Percentiles rank a stretch among this genome's conserved stretches.
These are phyloP conservation scores for Lagodon rhomboides DNA, from an alignment of 2,797 vertebrate genomes.

Conservation along the genomic window DNA sequence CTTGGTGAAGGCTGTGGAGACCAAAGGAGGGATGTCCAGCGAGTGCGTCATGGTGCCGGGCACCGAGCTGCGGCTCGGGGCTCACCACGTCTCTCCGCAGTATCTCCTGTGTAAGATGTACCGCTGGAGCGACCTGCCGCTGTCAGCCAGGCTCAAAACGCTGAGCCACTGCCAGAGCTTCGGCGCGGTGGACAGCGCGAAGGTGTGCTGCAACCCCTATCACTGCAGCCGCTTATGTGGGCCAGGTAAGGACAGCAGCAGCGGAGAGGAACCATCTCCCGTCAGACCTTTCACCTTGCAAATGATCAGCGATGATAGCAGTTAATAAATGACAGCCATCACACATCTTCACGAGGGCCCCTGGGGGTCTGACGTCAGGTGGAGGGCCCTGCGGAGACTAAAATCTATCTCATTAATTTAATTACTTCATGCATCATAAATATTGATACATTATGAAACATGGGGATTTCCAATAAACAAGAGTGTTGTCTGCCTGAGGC, in stretches of 20 bases:
- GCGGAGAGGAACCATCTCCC: too few relatives aligned
- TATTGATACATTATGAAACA: not conserved
- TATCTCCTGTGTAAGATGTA: conserved; percentile 92
- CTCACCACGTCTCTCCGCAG: conserved; percentile 88
- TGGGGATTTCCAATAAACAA: conserved; percentile 18
- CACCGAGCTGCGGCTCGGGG: conserved; percentile 87
- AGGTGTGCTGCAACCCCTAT: conserved; percentile 96
- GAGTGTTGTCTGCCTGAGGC: conserved; percentile 13
- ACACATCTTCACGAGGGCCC: not conserved
- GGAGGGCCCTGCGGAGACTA: not conserved
- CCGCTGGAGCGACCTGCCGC: conserved; percentile 95
- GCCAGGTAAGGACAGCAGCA: conserved; percentile 89
- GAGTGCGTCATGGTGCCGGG: conserved; percentile 89
- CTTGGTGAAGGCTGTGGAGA: conserved; percentile 93
- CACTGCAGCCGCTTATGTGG: conserved; percentile 97
- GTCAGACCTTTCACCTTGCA: not conserved
- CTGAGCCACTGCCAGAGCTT: conserved; percentile 93
- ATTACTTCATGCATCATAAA: not conserved
- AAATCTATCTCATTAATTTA: not conserved
- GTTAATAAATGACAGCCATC: conserved; percentile 1
- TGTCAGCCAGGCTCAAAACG: conserved; percentile 90
- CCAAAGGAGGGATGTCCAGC: conserved; percentile 90
- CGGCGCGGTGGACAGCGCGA: conserved; percentile 83
- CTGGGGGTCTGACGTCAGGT: not conserved
- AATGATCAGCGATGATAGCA: too few relatives aligned